Conservation (phyloP, 30 jellyfish, hydroid and myxozoan species). For the Nemopilema nomurai region DNA sequence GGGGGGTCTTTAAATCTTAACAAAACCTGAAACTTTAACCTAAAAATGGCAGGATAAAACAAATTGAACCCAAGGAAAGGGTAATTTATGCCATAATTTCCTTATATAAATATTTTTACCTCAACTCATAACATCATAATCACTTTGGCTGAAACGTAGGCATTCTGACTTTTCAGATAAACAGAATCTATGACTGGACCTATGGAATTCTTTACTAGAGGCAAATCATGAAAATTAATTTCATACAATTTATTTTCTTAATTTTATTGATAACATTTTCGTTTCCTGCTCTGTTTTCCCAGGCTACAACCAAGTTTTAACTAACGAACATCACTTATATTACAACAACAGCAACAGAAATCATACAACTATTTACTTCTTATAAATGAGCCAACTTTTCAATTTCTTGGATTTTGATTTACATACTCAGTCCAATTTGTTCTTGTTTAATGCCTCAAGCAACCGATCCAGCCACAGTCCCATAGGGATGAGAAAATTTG, state of each 20-base stretch:
- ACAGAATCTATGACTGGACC: too few relatives aligned
- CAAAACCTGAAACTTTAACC: neutral
- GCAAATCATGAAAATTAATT: neutral
- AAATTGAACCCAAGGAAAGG: neutral
- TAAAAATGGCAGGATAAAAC: neutral
- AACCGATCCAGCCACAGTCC: conserved; percentile 98
- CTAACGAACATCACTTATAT: neutral
- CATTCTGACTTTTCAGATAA: too few relatives aligned
- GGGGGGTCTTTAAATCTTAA: neutral
- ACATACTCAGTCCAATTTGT: neutral
- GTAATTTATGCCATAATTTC: neutral
- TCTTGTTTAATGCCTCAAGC: too few relatives aligned
- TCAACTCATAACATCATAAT: neutral
- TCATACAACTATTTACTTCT: neutral
- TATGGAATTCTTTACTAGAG: neutral
- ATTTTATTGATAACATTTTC: too few relatives aligned
- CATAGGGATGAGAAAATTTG: conserved; percentile 97
- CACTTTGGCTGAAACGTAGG: too few relatives aligned
- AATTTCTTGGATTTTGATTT: too few relatives aligned
- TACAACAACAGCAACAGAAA: neutral
- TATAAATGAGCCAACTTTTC: neutral
- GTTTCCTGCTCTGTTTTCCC: too few relatives aligned
- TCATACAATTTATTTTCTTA: too few relatives aligned
- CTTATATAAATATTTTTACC: neutral
- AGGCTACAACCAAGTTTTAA: neutral